phyloP scores from a whole-genome alignment of 2,797 vertebrate genomes.

The Lacerta agilis region DNA sequence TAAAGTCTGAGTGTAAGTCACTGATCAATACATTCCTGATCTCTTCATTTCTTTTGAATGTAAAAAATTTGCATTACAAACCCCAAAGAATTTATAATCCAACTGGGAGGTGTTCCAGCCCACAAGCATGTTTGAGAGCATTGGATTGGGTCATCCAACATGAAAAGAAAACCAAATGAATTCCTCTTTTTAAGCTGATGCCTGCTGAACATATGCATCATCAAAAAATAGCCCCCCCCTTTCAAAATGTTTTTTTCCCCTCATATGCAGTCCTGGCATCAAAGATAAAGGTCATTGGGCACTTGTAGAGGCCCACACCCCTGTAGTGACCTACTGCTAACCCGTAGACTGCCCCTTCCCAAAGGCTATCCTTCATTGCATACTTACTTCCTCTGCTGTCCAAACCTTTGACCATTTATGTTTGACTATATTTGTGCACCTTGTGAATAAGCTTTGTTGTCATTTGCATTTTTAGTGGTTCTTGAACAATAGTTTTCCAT shows the following conservation, averaged over 20 bases:
- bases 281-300: background rate
- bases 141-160: background rate
- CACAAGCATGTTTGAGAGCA: no score
- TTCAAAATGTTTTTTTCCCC: background rate
- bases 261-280: background rate
- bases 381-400: background rate
- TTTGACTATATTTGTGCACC: fast-evolving
- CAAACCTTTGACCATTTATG: background rate
- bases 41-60: no score
- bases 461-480: constrained; percentile 10
- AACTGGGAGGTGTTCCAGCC: no score
- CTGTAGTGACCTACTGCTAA: background rate
- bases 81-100: no score
- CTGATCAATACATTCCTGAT: no score
- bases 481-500: background rate
- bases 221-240: background rate
- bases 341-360: no score
- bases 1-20: no score
- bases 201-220: background rate
- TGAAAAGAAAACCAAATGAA: background rate
- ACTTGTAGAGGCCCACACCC: background rate
- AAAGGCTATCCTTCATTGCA: background rate
- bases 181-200: background rate
- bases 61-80: no score
- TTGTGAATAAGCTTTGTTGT: background rate